Conservation (phyloP, 2,113 vertebrate genomes). For the Oryzias melastigma region DNA sequence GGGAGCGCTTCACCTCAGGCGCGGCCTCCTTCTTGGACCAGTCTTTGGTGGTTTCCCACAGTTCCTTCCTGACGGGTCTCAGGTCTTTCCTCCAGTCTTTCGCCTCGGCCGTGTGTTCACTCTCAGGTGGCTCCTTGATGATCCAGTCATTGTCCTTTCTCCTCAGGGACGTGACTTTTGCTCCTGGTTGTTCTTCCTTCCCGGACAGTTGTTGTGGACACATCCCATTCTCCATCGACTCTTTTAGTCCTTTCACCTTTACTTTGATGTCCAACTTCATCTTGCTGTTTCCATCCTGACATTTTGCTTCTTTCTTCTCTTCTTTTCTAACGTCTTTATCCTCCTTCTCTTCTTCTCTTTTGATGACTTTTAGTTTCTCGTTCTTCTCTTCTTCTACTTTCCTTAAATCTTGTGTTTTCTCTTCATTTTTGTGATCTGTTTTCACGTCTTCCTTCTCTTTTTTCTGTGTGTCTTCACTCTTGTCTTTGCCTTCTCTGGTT, state of each 20-base stretch:
- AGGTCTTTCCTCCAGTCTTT: slow-evolving; percentile 54
- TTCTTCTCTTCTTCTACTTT: background rate
- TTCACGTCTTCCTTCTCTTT: background rate
- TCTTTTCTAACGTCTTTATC: background rate
- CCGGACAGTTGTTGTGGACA: background rate
- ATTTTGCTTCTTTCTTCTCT: background rate
- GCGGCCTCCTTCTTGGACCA: background rate
- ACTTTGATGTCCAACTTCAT: slow-evolving; percentile 14
- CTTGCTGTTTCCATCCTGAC: background rate
- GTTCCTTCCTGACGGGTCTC: slow-evolving; percentile 36
- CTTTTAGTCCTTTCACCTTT: slow-evolving; percentile 38
- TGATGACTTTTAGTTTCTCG: background rate
- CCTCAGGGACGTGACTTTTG: slow-evolving; percentile 11
- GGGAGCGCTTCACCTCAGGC: background rate
- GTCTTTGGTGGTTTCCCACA: slow-evolving; percentile 19
- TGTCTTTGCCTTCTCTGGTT: background rate
- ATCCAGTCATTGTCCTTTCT: slow-evolving; percentile 61
- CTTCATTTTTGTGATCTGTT: background rate
- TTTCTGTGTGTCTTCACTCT: background rate
- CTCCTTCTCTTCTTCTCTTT: background rate
- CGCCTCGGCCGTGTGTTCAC: slow-evolving; percentile 6
- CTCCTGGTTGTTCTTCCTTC: slow-evolving; percentile 17
- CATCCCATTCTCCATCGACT: slow-evolving; percentile 22
- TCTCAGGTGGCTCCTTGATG: slow-evolving; percentile 20
- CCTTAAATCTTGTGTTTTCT: background rate